These are phyloP conservation scores for Ciconia nigra DNA, from an alignment of 2,797 vertebrate genomes.

Conservation along the genomic window DNA sequence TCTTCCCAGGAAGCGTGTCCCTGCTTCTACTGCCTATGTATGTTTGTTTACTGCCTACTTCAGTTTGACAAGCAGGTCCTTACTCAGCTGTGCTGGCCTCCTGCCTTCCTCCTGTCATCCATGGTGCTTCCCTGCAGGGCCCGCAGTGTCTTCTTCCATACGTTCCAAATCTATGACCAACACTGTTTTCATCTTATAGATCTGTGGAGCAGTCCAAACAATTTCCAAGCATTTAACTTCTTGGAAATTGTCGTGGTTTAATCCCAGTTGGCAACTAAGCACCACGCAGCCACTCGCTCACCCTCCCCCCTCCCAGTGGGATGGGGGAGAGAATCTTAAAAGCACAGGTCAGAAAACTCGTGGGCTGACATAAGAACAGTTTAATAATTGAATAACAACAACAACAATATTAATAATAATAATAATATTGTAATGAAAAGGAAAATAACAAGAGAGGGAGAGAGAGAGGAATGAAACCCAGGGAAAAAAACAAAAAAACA, in stretches of 20 bases:
- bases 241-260: neutral
- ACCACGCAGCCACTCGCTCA: no score
- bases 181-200: conserved; percentile 28
- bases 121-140: neutral
- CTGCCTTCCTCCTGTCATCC: neutral
- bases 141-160: neutral
- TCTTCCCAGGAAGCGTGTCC: neutral
- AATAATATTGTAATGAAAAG: no score
- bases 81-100: neutral
- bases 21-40: neutral
- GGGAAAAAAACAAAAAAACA: no score
- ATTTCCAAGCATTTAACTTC: conserved; percentile 18
- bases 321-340: no score
- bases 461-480: no score
- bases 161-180: conserved; percentile 10
- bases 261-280: no score
- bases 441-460: no score
- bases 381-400: no score
- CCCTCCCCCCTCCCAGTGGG: no score
- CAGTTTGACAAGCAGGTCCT: neutral
- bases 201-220: conserved; percentile 25
- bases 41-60: neutral
- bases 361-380: no score
- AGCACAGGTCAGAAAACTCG: no score
- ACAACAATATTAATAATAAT: no score